phyloP scores from a whole-genome alignment of 2,888 invertebrate species.

The Willowsia nigromaculata region DNA sequence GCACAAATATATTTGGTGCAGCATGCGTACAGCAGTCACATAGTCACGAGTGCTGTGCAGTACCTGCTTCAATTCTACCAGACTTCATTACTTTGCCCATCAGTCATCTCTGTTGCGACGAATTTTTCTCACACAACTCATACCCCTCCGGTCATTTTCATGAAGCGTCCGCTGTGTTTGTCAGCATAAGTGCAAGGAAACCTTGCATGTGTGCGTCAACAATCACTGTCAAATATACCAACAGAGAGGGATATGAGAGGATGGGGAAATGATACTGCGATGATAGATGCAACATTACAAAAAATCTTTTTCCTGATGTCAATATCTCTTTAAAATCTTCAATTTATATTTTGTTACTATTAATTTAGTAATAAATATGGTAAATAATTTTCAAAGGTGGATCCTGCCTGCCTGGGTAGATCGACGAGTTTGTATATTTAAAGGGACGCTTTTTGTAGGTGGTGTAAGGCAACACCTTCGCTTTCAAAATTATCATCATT shows the following conservation, averaged over 20 bases:
- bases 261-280: neutral
- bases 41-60: neutral
- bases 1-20: neutral
- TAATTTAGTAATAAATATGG: slow-evolving; percentile 52
- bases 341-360: slow-evolving; percentile 45
- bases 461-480: slow-evolving; percentile 59
- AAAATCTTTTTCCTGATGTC: slow-evolving; percentile 19
- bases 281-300: neutral
- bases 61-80: neutral
- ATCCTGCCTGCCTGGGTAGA: neutral
- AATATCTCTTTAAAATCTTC: slow-evolving; percentile 27
- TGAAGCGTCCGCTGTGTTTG: neutral
- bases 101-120: slow-evolving; percentile 1
- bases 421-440: neutral
- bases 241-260: neutral
- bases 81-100: slow-evolving; percentile 30
- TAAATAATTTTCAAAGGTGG: slow-evolving; percentile 20
- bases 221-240: neutral
- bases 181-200: neutral
- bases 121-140: slow-evolving; percentile 30
- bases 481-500: slow-evolving; percentile 54
- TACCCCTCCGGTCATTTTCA: slow-evolving; percentile 49
- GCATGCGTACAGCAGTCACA: neutral
- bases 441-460: slow-evolving; percentile 31
- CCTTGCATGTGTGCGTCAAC: neutral